Base-by-base conservation (phyloP, 2,888 invertebrate species). In the Crocallis elinguaria region DNA sequence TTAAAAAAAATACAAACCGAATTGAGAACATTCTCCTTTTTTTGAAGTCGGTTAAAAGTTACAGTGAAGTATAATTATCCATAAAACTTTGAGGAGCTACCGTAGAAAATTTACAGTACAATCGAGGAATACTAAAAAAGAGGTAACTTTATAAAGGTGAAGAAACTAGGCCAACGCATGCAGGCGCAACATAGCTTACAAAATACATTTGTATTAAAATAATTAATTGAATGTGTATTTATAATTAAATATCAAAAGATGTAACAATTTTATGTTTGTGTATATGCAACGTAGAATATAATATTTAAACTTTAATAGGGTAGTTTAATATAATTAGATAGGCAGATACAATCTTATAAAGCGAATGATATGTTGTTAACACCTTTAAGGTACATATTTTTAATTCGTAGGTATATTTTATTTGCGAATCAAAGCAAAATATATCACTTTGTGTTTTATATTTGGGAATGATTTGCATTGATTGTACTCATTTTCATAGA, bases 341-440 rank as follows among this genome's bases (percentile, higher is more conserved):
- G 69, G 71, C 74, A 77, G 67, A 73, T 80, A 80, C 61, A 72
- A 71, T 83, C 87, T 89, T 89, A 89, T 84, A 87, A 91, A 90
- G 91, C 91, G 89, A 90, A 88, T 91, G 91, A 91, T 91, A 91
- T 91, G 91, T 91, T 77, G 78, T 75, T 80, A 77, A 82, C 77
- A 82, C 79, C 86, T 86, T 85, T 86, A 5, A 64, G 64, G 64
- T 66, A 81, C 29, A 46, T 46, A 46, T 37, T 71, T 81, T 77
- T 75, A 79, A 72, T 54, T 53, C 9, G 23, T 51, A 39, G 36
- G 27, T 33, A 49, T 5, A 12, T 42, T 45, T 48, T 45, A 29
- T 75, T 68, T 75, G 67, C 66, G 67, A 76, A 73, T 64, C 75
- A 75, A 66, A 69, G 77, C 78, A 69, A 82, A 77, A 75, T 76